These are phyloP conservation scores for Dryocosmus kuriphilus DNA, from an alignment of 2,888 invertebrate species.

Conservation along the genomic window DNA sequence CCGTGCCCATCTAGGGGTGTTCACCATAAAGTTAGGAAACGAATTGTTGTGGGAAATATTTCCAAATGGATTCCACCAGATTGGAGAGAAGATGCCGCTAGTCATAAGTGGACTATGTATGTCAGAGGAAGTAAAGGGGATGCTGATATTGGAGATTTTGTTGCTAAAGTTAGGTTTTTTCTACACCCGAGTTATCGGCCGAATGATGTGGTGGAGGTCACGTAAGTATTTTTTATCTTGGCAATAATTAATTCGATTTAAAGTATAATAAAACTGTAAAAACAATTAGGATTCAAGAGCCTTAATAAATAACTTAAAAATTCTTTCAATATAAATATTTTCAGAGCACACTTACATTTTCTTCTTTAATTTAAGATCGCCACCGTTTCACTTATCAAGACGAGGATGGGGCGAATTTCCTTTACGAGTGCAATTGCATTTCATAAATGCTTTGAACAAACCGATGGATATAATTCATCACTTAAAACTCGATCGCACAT, in stretches of 20 bases:
- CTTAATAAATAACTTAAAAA: too few species aligned
- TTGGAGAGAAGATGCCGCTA: conserved; percentile 84
- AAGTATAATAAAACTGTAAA: too few species aligned
- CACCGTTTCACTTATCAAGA: conserved; percentile 90
- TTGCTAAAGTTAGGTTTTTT: conserved; percentile 87
- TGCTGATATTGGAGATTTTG: conserved; percentile 82
- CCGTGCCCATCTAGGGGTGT: conserved; percentile 69
- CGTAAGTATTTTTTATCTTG: conserved; percentile 78
- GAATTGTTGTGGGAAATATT: conserved; percentile 84
- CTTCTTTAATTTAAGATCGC: conserved; percentile 79
- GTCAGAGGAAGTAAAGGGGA: conserved; percentile 84
- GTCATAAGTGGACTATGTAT: conserved; percentile 95
- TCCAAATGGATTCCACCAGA: conserved; percentile 89
- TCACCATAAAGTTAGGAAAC: conserved; percentile 70
- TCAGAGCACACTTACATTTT: conserved; percentile 11
- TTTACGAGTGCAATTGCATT: conserved; percentile 88
- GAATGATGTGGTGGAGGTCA: conserved; percentile 89
- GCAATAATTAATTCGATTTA: not conserved
- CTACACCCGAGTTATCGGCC: conserved; percentile 93
- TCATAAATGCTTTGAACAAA: conserved; percentile 85
- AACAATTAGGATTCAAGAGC: not conserved
- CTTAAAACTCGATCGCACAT: conserved; percentile 88
- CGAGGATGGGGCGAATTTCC: conserved; percentile 97
- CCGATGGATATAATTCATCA: conserved; percentile 89
- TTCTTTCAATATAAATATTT: conserved; percentile 6